Evolutionary conservation across 2,888 invertebrate species (phyloP), one percentile per base, ranked within the genome.

Genomic region (Rhamphomyia laevipes): DNA sequence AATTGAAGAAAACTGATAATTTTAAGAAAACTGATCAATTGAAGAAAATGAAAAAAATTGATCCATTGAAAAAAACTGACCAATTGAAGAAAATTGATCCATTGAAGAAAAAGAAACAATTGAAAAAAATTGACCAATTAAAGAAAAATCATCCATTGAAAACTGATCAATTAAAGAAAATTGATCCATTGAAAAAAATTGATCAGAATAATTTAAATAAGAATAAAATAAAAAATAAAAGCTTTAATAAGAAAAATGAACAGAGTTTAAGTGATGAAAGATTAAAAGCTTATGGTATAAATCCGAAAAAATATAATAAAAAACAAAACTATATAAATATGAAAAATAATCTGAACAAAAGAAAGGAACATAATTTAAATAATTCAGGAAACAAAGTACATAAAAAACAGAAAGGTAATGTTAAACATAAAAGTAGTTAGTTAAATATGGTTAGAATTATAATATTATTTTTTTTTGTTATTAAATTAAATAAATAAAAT

Each of bases 281-380:
- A 55, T 74, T 97, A 10, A 80, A 83, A 62, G 93, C 93, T 0
- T 97, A 89, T 66, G 95, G 94, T 47, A 78, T 94, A 37, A 93
- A 92, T 73, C 92, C 92, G 1, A 89, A 86, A 61, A 91, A 89
- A 64, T 89, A 65, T 49, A 62, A 65, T 52, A 70, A 69, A 47
- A 62, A 59, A 35, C 61, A 66, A 46, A 67, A 65, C 50, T 67
- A 63, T 48, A 60, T 61, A 15, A 56, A 55, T 16, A 56, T 35
- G 13, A 23, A 44, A 38, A 50, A 44, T 15, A 41, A 47, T 33
- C 46, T 16, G 13, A 15, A 17, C 17, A 15, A 9, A 27, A 38
- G 27, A 16, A 45, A 41, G n/a, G 31, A 37, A 37, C 5, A 21
- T 41, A 13, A 23, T 4, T 13, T 13, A 16, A 40, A 40, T 40